Percentiles rank a stretch among this genome's conserved stretches.
Evolutionary conservation across 2,113 vertebrate species (phyloP).

Genomic region (Alouatta palliata): DNA sequence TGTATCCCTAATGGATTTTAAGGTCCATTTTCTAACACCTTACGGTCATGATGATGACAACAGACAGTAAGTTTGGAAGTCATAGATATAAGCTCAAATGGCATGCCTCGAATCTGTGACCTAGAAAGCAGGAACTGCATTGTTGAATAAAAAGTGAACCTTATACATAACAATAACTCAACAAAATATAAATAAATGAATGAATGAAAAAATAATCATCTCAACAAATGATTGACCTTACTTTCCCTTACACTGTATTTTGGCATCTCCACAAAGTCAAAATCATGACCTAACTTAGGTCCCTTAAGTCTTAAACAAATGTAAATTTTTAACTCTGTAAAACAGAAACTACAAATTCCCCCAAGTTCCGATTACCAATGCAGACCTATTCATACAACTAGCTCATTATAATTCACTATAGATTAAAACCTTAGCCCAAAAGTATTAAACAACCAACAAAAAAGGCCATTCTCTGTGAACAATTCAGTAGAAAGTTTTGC

Average conservation of each 20-base stretch:
- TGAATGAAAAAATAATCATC: background rate
- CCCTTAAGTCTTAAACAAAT: background rate
- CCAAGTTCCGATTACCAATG: background rate
- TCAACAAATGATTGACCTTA: background rate
- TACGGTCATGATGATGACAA: background rate
- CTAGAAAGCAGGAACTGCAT: background rate
- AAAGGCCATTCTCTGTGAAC: constrained; percentile 35
- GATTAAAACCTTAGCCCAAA: constrained; percentile 19
- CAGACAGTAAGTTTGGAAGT: background rate
- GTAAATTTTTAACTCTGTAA: background rate
- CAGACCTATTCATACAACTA: background rate
- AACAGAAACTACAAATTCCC: constrained; percentile 19
- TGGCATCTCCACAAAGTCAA: background rate
- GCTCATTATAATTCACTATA: background rate
- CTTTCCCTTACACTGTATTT: background rate
- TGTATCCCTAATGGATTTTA: background rate
- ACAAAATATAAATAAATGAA: background rate
- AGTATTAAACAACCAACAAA: background rate
- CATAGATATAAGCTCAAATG: background rate
- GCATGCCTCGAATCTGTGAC: background rate
- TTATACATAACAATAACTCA: background rate
- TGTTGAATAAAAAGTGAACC: background rate
- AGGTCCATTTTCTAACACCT: background rate
- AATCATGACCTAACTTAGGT: background rate
- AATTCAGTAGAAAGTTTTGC: background rate